Evolutionary conservation across 1,140 invertebrate genomes (phyloP).

Genomic region (Anthonomus grandis): DNA sequence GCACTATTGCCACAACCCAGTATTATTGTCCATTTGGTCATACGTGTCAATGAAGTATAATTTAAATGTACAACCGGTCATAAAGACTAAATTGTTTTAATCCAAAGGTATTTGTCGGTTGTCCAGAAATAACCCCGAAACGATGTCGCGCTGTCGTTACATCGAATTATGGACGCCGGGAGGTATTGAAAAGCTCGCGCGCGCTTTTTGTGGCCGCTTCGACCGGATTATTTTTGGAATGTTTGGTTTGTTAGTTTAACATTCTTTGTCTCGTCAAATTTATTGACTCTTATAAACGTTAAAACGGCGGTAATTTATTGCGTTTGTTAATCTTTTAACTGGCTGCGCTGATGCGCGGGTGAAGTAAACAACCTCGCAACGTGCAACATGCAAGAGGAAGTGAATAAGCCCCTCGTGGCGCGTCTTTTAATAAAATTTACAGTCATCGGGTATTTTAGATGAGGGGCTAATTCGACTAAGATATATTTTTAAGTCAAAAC

Average conservation of each 20-base stretch:
- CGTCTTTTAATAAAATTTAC: too few species aligned
- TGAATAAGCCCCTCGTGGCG: too few species aligned
- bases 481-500: too few species aligned
- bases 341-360: too few species aligned
- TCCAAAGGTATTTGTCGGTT: background rate
- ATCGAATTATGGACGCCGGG: background rate
- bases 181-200: slow-evolving; percentile 7
- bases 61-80: too few species aligned
- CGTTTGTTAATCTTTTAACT: slow-evolving; percentile 2
- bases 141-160: background rate
- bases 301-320: slow-evolving; percentile 6
- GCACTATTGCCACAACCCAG: too few species aligned
- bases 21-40: too few species aligned
- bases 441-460: too few species aligned
- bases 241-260: slow-evolving; percentile 11
- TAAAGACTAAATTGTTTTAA: background rate
- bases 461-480: too few species aligned
- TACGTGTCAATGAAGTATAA: too few species aligned
- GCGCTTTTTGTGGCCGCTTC: slow-evolving; percentile 6
- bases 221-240: slow-evolving; percentile 13
- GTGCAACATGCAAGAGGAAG: too few species aligned
- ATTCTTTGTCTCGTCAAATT: slow-evolving; percentile 12
- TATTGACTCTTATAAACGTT: slow-evolving; percentile 7
- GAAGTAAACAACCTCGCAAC: too few species aligned
- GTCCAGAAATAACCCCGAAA: slow-evolving; percentile 6